Percentiles rank a stretch among this genome's conserved stretches.
phyloP scores from a whole-genome alignment of 2,113 vertebrate genomes.

The Antechinus stuartii region DNA sequence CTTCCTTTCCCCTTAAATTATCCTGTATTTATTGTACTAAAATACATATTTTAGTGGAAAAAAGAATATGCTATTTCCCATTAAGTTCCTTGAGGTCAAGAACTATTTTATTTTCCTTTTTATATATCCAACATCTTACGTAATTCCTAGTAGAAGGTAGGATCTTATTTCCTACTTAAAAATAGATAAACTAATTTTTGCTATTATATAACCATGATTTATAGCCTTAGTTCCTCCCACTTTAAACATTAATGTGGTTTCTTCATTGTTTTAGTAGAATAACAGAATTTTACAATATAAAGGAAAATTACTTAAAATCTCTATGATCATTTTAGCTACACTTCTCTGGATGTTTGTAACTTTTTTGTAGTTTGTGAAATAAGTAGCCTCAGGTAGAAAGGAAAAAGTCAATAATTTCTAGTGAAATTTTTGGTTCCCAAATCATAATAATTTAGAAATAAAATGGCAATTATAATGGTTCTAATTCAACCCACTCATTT shows the following conservation, averaged over 20 bases:
- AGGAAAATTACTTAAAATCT: background rate
- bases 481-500: background rate
- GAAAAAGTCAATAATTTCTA: background rate
- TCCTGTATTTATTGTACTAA: background rate
- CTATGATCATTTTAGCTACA: background rate
- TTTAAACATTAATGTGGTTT: conserved; percentile 20
- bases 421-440: conserved; percentile 1
- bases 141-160: background rate
- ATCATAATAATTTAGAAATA: background rate
- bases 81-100: background rate
- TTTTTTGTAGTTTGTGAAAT: background rate
- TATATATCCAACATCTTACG: background rate
- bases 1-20: background rate
- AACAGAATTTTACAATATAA: background rate
- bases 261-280: background rate
- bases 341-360: background rate
- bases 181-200: background rate
- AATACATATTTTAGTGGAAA: background rate
- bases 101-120: background rate
- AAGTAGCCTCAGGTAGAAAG: background rate
- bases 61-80: background rate
- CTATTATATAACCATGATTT: background rate
- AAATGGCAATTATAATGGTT: conserved; percentile 3
- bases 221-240: background rate
- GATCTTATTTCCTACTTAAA: background rate